Evolutionary conservation across 2,888 invertebrate genomes (phyloP).

Genomic region (Colostygia pectinataria): DNA sequence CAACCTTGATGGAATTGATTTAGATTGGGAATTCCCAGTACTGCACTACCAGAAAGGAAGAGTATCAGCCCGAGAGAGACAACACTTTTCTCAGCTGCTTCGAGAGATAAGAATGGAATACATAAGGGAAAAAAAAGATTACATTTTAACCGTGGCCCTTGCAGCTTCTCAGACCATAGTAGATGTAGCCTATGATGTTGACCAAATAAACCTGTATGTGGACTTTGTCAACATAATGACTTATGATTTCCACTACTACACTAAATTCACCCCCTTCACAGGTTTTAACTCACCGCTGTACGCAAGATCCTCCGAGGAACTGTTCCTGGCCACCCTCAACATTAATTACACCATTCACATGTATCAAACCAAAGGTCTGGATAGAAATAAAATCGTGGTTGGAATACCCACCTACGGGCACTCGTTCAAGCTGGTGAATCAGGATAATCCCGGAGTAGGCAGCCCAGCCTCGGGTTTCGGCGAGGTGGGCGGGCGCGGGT

Average conservation of each 20-base stretch:
- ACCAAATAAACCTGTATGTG: slow-evolving; percentile 89
- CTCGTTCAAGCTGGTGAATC: slow-evolving; percentile 87
- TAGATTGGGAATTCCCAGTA: slow-evolving; percentile 95
- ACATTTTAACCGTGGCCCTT: slow-evolving; percentile 89
- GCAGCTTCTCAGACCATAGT: slow-evolving; percentile 90
- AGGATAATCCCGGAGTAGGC: slow-evolving; percentile 85
- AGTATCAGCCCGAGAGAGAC: slow-evolving; percentile 76
- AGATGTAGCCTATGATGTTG: slow-evolving; percentile 89
- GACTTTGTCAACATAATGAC: slow-evolving; percentile 96
- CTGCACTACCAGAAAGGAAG: slow-evolving; percentile 53
- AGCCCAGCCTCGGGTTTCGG: slow-evolving; percentile 89
- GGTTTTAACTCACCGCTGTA: slow-evolving; percentile 93
- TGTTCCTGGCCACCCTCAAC: slow-evolving; percentile 88
- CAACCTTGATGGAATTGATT: slow-evolving; percentile 87
- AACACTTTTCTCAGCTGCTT: slow-evolving; percentile 89
- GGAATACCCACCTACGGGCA: slow-evolving; percentile 96
- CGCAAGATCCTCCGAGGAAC: slow-evolving; percentile 81
- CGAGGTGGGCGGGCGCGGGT: slow-evolving; percentile 86
- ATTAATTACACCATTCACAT: slow-evolving; percentile 91
- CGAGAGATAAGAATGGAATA: slow-evolving; percentile 88
- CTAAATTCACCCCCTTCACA: slow-evolving; percentile 90
- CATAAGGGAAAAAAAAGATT: slow-evolving; percentile 80
- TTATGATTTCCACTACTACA: slow-evolving; percentile 94
- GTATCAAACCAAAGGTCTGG: slow-evolving; percentile 90
- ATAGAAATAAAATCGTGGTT: slow-evolving; percentile 89